Evolutionary conservation across 2,888 invertebrate genomes (phyloP).

Genomic region (Cantharis nigra): DNA sequence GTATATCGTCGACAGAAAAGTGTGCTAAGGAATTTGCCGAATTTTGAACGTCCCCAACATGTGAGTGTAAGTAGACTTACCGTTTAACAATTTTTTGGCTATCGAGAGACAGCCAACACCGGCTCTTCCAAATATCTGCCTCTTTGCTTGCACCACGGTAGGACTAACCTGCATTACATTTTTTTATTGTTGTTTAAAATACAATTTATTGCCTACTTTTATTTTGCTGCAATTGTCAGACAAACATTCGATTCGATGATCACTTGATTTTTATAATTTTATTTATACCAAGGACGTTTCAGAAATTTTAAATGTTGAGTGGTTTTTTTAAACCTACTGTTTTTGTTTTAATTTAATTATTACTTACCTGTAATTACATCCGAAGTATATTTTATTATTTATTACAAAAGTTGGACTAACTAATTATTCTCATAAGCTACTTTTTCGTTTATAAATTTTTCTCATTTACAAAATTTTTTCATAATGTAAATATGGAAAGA

Average conservation of each 20-base stretch:
- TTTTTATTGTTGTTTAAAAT: constrained; percentile 15
- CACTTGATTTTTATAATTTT: neutral
- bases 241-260: neutral
- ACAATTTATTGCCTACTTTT: neutral
- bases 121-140: constrained; percentile 46
- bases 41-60: constrained; percentile 64
- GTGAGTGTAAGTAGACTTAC: constrained; percentile 42
- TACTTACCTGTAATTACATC: no score
- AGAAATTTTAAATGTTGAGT: neutral
- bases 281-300: neutral
- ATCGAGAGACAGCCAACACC: constrained; percentile 42
- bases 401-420: no score
- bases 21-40: constrained; percentile 99
- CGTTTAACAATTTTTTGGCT: constrained; percentile 43
- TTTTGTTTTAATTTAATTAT: neutral
- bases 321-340: neutral
- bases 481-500: no score
- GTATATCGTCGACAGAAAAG: constrained; percentile 98
- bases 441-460: no score
- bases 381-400: no score
- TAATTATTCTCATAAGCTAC: no score
- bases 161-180: constrained; percentile 45
- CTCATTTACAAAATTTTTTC: no score
- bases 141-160: constrained; percentile 43
- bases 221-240: neutral